Percentiles rank a stretch among this genome's conserved stretches.
Conservation (phyloP, 1,140 invertebrate species). For the Heterodera carotae region DNA sequence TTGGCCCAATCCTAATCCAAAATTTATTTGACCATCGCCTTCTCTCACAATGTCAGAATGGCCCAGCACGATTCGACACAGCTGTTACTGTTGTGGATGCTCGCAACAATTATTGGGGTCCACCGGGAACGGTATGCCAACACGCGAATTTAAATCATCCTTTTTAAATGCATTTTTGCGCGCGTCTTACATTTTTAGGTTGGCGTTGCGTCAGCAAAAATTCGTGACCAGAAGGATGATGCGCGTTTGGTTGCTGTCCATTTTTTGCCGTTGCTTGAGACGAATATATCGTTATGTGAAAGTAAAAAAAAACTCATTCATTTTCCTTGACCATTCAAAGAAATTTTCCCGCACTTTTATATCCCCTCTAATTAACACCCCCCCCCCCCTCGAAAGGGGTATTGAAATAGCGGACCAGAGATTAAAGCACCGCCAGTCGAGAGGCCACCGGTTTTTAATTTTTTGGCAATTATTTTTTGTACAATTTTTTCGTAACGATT, state of each 20-base stretch:
- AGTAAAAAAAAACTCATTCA: constrained; percentile 59
- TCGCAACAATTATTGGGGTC: constrained; percentile 94
- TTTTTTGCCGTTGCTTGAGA: constrained; percentile 82
- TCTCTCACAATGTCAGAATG: too few relatives aligned
- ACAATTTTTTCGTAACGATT: too few relatives aligned
- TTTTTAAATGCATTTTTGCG: neutral
- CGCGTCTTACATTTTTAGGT: neutral
- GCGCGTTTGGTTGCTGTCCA: constrained; percentile 81
- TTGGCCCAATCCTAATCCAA: too few relatives aligned
- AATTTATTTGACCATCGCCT: neutral
- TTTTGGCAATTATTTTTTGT: too few relatives aligned
- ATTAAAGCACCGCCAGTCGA: too few relatives aligned
- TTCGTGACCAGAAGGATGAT: constrained; percentile 83
- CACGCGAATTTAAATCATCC: neutral
- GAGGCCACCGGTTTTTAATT: too few relatives aligned
- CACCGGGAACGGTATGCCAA: too few relatives aligned
- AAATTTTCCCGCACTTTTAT: too few relatives aligned
- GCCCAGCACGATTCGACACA: neutral
- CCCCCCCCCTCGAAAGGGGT: too few relatives aligned
- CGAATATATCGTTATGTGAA: constrained; percentile 75
- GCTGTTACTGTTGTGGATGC: constrained; percentile 76
- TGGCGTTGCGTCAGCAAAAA: constrained; percentile 81
- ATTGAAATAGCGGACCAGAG: too few relatives aligned
- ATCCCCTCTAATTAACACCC: too few relatives aligned
- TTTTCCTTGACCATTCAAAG: neutral